Evolutionary conservation across 1,140 invertebrate genomes (phyloP), one percentile per base, ranked within the genome.

Genomic region (Orchestia grillus): DNA sequence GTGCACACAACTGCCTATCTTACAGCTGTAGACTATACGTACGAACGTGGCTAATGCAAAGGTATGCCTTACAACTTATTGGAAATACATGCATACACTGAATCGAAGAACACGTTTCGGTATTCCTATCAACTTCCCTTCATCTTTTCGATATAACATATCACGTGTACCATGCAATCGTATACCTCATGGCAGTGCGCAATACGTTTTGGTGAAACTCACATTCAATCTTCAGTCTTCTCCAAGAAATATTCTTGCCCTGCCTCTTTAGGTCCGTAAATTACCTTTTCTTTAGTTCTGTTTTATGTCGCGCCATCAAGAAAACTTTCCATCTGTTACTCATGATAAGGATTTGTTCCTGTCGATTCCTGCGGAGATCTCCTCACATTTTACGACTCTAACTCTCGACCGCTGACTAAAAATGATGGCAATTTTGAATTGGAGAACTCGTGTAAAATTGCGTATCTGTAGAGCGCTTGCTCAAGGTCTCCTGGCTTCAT

Each of bases 301-400:
- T 44, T 94, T 47, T 45, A 11, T 40, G 6, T 40, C 92, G 8
- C 41, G 28, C 44, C 36, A 19, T 19, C 92, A 94, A 44, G 41
- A 94, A 94, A 94, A 47, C 44, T 94, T 94, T 44, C 92, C 92
- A 94, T 94, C 92, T 47, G 92, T 94, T 94, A 23, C 92, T 40
- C 92, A 47, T 40, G 44, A 94, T 94, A 94, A 47, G 92, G 92
- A 47, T 45, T 94, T 47, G 92, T 45, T 94, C 44, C 92, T 44
- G 40, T 94, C 44, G 92, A 94, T 94, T 94, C 44, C 44, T 44
- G n/a, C 6, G 0, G 92, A 94, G 92, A 47, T 94, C 44, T 92
- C 42, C 90, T 94, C 44, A 44, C 92, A 94, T 47, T 47, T 94
- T 94, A 94, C 92, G 92, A 47, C 92, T 91, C 41, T 44, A 42